These are phyloP conservation scores for Corythoichthys haematopterus DNA, from an alignment of 2,113 vertebrate species.

Conservation along the genomic window DNA sequence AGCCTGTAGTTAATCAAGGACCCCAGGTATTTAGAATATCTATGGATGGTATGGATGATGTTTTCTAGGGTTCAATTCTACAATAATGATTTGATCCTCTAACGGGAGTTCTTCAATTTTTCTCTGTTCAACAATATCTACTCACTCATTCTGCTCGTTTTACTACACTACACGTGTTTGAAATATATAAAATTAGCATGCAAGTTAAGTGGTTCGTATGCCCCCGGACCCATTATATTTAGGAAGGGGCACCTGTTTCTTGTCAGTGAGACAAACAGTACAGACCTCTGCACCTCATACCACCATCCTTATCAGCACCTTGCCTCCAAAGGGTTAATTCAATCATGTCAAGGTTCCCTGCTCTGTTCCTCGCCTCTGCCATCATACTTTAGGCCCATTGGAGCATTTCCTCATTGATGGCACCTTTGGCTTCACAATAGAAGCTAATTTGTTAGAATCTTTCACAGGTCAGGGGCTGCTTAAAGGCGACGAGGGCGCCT, in stretches of 20 bases:
- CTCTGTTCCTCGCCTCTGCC: conserved; percentile 84
- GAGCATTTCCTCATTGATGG: conserved; percentile 96
- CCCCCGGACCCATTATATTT: conserved; percentile 7
- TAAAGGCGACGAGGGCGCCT: conserved; percentile 83
- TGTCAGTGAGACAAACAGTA: conserved; percentile 36
- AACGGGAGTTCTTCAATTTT: background rate
- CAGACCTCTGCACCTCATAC: conserved; percentile 47
- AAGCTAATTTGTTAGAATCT: conserved; percentile 99
- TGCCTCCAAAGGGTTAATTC: conserved; percentile 91
- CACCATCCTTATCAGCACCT: conserved; percentile 62
- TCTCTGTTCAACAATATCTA: background rate
- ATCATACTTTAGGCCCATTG: conserved; percentile 96
- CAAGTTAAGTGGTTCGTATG: background rate
- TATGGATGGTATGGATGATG: too few relatives aligned
- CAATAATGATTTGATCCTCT: background rate
- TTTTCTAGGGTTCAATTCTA: too few relatives aligned
- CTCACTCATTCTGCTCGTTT: background rate
- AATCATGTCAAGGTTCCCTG: conserved; percentile 89
- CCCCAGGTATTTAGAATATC: too few relatives aligned
- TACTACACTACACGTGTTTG: background rate
- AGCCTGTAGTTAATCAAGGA: too few relatives aligned
- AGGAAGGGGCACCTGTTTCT: conserved; percentile 48
- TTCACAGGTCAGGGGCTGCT: conserved; percentile 97
- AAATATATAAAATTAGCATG: background rate
- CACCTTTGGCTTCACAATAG: conserved; percentile 99